Percentiles rank a stretch among this genome's conserved stretches.
These are phyloP conservation scores for Eupithecia dodoneata DNA, from an alignment of 2,888 invertebrate species.

Conservation along the genomic window DNA sequence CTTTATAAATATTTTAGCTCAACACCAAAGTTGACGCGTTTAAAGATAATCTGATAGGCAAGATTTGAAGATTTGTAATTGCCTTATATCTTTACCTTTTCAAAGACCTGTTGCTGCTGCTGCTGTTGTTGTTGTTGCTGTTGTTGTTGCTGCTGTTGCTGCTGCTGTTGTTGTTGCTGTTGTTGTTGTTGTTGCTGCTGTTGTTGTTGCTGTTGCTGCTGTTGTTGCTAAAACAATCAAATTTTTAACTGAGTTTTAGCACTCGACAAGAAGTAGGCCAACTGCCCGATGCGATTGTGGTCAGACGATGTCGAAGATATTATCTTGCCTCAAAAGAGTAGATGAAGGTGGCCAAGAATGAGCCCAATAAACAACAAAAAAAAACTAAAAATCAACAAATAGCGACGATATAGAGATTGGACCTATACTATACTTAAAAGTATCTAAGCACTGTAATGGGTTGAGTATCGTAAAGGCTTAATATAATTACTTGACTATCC, in stretches of 20 bases:
- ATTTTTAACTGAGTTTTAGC: neutral
- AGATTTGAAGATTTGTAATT: slow-evolving; percentile 5
- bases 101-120: slow-evolving; percentile 71
- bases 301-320: neutral
- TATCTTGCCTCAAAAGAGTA: neutral
- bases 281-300: neutral
- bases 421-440: neutral
- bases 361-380: neutral
- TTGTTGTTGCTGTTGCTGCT: slow-evolving; percentile 41
- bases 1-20: slow-evolving; percentile 63
- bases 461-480: too few relatives aligned
- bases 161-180: slow-evolving; percentile 48
- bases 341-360: neutral
- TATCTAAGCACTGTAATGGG: too few relatives aligned
- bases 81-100: slow-evolving; percentile 33
- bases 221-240: slow-evolving; percentile 51
- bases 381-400: too few relatives aligned
- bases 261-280: neutral
- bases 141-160: slow-evolving; percentile 53
- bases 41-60: neutral
- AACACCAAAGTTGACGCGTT: slow-evolving; percentile 49
- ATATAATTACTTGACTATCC: too few relatives aligned
- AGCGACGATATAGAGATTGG: neutral
- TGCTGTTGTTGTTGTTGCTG: slow-evolving; percentile 64
- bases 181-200: slow-evolving; percentile 54